phyloP scores from a whole-genome alignment of 2,113 vertebrate species.

The Podarcis cretensis region DNA sequence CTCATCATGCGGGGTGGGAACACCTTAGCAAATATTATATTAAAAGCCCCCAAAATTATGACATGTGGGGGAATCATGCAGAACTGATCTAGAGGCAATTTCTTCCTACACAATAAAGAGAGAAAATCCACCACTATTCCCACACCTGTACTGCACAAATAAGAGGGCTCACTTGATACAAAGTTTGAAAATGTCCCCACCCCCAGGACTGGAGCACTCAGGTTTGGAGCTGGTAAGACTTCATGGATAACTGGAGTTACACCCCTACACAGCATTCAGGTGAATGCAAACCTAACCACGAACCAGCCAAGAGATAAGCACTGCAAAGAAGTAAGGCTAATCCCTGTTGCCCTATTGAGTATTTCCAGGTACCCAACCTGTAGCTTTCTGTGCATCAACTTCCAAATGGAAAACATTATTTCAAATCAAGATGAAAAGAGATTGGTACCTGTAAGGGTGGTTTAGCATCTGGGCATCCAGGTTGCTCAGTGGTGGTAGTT shows the following conservation, averaged over 20 bases:
- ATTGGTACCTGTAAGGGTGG: slow-evolving; percentile 55
- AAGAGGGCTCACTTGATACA: too few species aligned
- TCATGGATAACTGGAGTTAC: background rate
- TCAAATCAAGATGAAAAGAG: accelerated
- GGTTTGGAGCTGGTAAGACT: background rate
- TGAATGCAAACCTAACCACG: background rate
- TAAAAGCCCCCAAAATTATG: background rate
- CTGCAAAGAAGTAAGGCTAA: background rate
- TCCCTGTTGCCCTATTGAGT: too few species aligned
- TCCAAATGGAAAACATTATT: too few species aligned
- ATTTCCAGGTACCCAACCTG: background rate
- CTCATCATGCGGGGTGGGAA: too few species aligned
- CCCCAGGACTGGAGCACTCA: background rate
- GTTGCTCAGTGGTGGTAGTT: accelerated
- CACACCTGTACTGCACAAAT: too few species aligned
- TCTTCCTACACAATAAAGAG: background rate
- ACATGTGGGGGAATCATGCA: background rate
- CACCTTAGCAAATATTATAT: background rate
- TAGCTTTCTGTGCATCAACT: background rate
- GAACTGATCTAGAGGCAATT: background rate
- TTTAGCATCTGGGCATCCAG: slow-evolving; percentile 24
- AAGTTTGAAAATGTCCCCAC: background rate
- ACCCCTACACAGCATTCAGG: background rate
- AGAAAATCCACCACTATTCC: background rate
- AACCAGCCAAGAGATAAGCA: background rate